Evolutionary conservation across 2,797 vertebrate genomes (phyloP).

Genomic region (Tragopan temminckii): DNA sequence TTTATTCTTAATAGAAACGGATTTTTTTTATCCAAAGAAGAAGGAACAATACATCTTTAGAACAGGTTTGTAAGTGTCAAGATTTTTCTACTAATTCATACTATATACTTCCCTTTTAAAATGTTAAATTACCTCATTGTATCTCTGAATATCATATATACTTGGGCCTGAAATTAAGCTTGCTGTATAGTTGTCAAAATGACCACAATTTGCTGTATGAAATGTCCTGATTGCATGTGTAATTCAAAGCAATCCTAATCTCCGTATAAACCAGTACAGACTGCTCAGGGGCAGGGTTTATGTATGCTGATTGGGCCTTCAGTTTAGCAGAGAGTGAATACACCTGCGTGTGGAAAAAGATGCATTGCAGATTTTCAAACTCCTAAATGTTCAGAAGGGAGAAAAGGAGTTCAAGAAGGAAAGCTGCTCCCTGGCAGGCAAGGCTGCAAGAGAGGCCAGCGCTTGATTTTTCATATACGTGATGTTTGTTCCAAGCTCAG

Average conservation of each 20-base stretch:
- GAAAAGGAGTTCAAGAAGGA: background rate
- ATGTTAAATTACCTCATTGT: conserved; percentile 85
- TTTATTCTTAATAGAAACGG: conserved; percentile 82
- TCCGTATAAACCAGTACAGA: conserved; percentile 50
- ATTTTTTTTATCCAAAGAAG: conserved; percentile 76
- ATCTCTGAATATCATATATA: conserved; percentile 81
- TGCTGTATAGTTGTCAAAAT: conserved; percentile 80
- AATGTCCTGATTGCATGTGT: conserved; percentile 85
- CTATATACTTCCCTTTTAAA: conserved; percentile 77
- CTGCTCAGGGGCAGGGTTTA: conserved; percentile 70
- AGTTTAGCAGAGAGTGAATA: conserved; percentile 38
- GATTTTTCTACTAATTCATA: conserved; percentile 85
- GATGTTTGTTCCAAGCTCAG: background rate
- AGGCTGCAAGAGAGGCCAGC: background rate
- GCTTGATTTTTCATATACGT: background rate
- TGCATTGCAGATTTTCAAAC: background rate
- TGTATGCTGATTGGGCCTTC: conserved; percentile 83
- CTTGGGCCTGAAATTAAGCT: conserved; percentile 82
- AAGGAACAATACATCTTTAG: conserved; percentile 84
- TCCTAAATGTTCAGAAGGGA: background rate
- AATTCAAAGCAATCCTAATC: conserved; percentile 80
- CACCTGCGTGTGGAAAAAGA: conserved; percentile 52
- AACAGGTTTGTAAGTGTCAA: conserved; percentile 80
- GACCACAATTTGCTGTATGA: conserved; percentile 85
- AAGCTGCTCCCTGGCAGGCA: background rate